Conservation (phyloP, 2,888 invertebrate species). For the Caenorhabditis parvicauda region DNA sequence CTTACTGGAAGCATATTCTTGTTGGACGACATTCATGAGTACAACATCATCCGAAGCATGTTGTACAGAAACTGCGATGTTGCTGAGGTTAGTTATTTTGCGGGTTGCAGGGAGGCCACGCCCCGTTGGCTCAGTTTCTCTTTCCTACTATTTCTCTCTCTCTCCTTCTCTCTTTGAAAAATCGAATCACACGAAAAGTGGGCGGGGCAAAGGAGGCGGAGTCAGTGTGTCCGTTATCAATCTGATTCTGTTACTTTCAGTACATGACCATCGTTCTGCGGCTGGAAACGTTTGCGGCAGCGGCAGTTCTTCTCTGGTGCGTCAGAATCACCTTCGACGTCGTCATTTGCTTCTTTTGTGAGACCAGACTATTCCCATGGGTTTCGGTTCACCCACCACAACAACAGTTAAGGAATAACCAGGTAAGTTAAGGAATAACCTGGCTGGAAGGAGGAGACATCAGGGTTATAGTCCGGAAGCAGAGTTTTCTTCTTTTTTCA, state of each 20-base stretch:
- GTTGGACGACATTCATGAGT: slow-evolving; percentile 24
- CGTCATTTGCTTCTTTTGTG: slow-evolving; percentile 32
- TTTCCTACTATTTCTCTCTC: neutral
- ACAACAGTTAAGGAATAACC: slow-evolving; percentile 23
- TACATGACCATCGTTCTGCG: slow-evolving; percentile 39
- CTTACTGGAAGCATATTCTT: slow-evolving; percentile 36
- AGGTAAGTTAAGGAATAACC: slow-evolving; percentile 10
- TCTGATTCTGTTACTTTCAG: too few relatives aligned
- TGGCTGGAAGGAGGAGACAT: too few relatives aligned
- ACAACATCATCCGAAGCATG: slow-evolving; percentile 28
- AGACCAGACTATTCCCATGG: slow-evolving; percentile 45
- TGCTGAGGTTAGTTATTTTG: slow-evolving; percentile 33
- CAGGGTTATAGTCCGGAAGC: too few relatives aligned
- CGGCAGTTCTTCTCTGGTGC: slow-evolving; percentile 45
- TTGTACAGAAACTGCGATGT: slow-evolving; percentile 35
- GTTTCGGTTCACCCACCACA: slow-evolving; percentile 19
- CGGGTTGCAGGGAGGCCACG: too few relatives aligned
- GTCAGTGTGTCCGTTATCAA: too few relatives aligned
- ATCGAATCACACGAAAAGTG: neutral
- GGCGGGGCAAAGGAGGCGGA: too few relatives aligned
- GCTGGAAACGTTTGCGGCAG: slow-evolving; percentile 42
- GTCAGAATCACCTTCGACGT: slow-evolving; percentile 47
- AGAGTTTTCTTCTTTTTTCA: too few relatives aligned
- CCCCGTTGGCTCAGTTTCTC: too few relatives aligned
- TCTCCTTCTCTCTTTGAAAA: neutral